Evolutionary conservation across 2,113 vertebrate genomes (phyloP).

Genomic region (Petroica traversi): DNA sequence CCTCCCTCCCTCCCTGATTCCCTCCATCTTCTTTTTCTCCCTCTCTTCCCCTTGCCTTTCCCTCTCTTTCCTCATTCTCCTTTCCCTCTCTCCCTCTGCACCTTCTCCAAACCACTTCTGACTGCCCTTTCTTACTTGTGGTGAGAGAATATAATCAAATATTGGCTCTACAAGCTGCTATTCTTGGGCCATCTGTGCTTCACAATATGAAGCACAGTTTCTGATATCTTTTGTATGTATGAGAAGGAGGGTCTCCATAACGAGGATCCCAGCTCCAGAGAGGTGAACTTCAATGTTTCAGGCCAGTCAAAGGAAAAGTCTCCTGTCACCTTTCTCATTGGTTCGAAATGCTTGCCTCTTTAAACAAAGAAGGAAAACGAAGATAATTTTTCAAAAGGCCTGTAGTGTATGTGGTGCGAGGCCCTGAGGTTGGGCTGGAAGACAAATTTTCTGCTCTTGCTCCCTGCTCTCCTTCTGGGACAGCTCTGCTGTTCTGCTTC

Average conservation of each 20-base stretch:
- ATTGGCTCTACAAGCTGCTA: not conserved
- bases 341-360: not conserved
- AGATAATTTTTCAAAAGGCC: not conserved
- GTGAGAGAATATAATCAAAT: not conserved
- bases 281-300: not conserved
- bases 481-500: not conserved
- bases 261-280: not conserved
- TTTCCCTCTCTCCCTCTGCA: not conserved
- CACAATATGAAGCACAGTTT: not conserved
- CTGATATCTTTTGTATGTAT: not conserved
- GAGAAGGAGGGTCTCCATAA: not conserved
- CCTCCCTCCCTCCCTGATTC: not conserved
- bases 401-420: not conserved
- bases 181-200: not conserved
- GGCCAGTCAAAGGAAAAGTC: not conserved
- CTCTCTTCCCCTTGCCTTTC: not conserved
- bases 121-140: not conserved
- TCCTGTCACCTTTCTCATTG: not conserved
- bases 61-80: not conserved
- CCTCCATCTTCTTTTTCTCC: not conserved
- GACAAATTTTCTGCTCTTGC: not conserved
- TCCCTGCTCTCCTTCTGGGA: not conserved
- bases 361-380: not conserved
- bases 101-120: not conserved
- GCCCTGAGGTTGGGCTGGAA: not conserved